Evolutionary conservation across 2,113 vertebrate genomes (phyloP).

Genomic region (Pelodiscus sinensis): DNA sequence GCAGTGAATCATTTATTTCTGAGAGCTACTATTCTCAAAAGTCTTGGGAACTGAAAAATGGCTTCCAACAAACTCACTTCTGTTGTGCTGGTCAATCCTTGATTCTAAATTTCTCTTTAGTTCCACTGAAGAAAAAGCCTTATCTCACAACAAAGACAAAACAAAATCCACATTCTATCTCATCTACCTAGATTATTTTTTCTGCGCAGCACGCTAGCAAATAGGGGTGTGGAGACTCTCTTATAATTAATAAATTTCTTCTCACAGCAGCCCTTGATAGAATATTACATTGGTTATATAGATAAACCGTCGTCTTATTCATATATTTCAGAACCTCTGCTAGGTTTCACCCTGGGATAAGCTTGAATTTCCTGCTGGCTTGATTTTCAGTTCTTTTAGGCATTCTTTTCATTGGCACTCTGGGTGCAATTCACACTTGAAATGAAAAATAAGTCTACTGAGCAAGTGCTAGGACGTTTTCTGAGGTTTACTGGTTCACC

Average conservation of each 20-base stretch:
- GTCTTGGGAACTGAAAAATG: background rate
- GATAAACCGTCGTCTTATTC: background rate
- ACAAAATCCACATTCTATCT: background rate
- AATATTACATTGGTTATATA: background rate
- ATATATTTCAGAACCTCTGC: background rate
- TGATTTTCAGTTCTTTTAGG: background rate
- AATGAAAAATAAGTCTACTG: background rate
- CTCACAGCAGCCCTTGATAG: background rate
- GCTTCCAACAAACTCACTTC: conserved; percentile 11
- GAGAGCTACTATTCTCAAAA: background rate
- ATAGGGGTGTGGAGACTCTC: background rate
- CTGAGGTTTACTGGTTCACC: background rate
- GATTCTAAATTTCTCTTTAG: background rate
- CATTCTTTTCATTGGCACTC: background rate
- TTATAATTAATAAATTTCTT: conserved; percentile 7
- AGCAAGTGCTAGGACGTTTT: background rate
- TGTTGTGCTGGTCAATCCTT: conserved; percentile 1
- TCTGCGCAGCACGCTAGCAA: background rate
- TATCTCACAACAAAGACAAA: background rate
- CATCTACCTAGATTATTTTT: background rate
- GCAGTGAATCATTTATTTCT: conserved; percentile 27
- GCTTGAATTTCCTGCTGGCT: background rate
- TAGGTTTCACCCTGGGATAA: background rate
- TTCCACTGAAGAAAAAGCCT: background rate
- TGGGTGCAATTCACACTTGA: background rate